These are phyloP conservation scores for Kuschelorhynchus macadamiae DNA, from an alignment of 2,888 invertebrate species.

Conservation along the genomic window DNA sequence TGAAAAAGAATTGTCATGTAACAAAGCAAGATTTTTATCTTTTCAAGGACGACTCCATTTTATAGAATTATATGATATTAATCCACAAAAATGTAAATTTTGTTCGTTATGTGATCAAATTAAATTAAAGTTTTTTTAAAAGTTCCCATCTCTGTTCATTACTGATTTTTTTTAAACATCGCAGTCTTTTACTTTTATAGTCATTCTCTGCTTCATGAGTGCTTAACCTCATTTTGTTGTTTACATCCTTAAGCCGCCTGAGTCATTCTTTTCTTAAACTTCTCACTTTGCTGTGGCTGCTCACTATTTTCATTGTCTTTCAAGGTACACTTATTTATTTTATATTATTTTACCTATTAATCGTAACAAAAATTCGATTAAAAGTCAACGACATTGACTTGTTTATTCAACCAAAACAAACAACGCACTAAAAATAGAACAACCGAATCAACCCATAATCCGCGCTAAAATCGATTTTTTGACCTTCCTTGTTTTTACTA, in stretches of 20 bases:
- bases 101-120: not conserved
- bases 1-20: no score
- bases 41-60: not conserved
- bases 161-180: constrained; percentile 3
- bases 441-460: not conserved
- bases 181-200: constrained; percentile 4
- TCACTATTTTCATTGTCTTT: constrained; percentile 14
- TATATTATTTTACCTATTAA: not conserved
- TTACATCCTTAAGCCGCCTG: constrained; percentile 3
- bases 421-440: constrained; percentile 2
- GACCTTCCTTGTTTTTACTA: no score
- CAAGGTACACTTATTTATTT: not conserved
- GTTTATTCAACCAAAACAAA: not conserved
- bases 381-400: not conserved
- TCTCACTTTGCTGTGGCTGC: not conserved
- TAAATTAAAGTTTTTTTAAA: not conserved
- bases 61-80: not conserved
- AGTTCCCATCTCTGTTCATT: constrained; percentile 3
- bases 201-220: constrained; percentile 11
- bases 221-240: constrained; percentile 15
- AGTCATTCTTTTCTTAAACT: constrained; percentile 1
- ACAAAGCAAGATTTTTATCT: no score
- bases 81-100: not conserved
- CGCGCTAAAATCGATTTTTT: no score
- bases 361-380: no score